Percentiles rank a stretch among this genome's conserved stretches.
Conservation (phyloP, 2,797 vertebrate genomes). For the Sebastes oblongus region DNA sequence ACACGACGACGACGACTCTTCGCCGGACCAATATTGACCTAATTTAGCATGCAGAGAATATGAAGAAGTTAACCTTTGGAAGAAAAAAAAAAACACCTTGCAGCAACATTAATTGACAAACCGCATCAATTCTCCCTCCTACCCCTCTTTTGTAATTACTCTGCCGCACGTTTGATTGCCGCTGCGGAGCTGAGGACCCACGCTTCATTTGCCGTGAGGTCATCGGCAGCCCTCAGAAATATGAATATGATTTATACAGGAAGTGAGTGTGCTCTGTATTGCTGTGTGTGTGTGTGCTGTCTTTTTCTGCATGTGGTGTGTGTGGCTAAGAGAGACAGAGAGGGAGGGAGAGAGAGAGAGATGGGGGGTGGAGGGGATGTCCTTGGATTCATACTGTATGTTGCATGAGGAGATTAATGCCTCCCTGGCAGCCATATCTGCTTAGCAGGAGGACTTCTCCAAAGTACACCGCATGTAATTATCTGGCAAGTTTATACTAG, state of each 20-base stretch:
- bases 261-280: conserved; percentile 55
- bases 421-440: conserved; percentile 78
- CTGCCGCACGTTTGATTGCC: conserved; percentile 76
- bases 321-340: conserved; percentile 20
- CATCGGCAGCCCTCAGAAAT: conserved; percentile 81
- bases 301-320: neutral
- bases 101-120: conserved; percentile 88
- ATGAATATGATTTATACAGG: conserved; percentile 80
- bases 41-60: conserved; percentile 80
- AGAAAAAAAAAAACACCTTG: conserved; percentile 80
- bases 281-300: neutral
- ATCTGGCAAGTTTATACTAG: conserved; percentile 68
- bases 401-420: conserved; percentile 77
- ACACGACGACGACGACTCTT: conserved; percentile 61
- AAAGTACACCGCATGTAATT: conserved; percentile 72
- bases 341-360: neutral
- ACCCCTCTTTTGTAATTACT: conserved; percentile 85
- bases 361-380: conserved; percentile 42
- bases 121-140: conserved; percentile 84
- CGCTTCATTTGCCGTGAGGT: conserved; percentile 86
- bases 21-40: conserved; percentile 80
- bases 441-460: conserved; percentile 70
- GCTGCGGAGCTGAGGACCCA: conserved; percentile 78
- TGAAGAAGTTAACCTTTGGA: conserved; percentile 87
- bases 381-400: conserved; percentile 71